Percentiles rank a stretch among this genome's conserved stretches.
Conservation (phyloP, 2,888 invertebrate genomes). For the Stratiomys singularior region DNA sequence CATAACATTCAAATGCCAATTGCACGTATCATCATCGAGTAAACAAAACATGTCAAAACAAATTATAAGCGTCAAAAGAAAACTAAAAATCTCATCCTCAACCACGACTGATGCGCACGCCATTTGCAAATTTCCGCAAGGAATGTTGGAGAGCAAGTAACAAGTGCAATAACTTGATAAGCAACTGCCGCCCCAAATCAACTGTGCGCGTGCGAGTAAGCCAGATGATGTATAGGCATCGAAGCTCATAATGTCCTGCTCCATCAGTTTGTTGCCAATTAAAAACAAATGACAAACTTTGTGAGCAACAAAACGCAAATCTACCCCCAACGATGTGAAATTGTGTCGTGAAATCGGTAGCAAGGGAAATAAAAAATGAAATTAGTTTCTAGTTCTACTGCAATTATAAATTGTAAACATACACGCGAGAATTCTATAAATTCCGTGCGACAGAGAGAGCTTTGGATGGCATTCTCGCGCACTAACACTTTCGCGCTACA, state of each 20-base stretch:
- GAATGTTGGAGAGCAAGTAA: background rate
- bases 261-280: too few species aligned
- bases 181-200: background rate
- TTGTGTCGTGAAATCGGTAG: too few species aligned
- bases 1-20: too few species aligned
- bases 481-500: too few species aligned
- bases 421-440: background rate
- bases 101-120: conserved; percentile 46
- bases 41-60: conserved; percentile 3
- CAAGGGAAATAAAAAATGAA: too few species aligned
- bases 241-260: background rate
- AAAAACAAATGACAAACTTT: too few species aligned
- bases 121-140: conserved; percentile 46
- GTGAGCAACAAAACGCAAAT: too few species aligned
- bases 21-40: background rate
- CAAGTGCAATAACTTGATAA: background rate
- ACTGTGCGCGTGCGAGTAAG: conserved; percentile 1
- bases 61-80: background rate
- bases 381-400: too few species aligned
- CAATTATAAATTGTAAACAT: background rate
- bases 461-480: too few species aligned
- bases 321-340: too few species aligned
- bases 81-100: background rate
- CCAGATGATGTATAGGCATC: background rate
- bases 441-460: too few species aligned